Conservation (phyloP, 1,140 invertebrate genomes). For the Apis dorsata region DNA sequence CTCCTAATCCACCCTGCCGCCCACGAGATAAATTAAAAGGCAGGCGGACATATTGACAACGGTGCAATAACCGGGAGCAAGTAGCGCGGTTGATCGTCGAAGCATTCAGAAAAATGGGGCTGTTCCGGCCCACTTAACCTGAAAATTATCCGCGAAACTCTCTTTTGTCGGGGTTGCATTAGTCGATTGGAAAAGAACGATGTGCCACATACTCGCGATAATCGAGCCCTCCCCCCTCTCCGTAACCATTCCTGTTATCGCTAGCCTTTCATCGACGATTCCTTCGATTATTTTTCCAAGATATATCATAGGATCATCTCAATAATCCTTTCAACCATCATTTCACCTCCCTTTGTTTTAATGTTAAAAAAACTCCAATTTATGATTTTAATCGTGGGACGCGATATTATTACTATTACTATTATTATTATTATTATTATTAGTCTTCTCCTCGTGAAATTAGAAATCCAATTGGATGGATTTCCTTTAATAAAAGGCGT, state of each 20-base stretch:
- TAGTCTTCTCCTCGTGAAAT: too few relatives aligned
- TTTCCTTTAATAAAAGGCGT: too few relatives aligned
- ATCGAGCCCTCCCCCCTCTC: background rate
- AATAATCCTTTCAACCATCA: too few relatives aligned
- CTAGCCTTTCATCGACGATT: background rate
- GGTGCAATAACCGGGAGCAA: slow-evolving; percentile 3
- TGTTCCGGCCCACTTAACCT: slow-evolving; percentile 25
- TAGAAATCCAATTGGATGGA: too few relatives aligned
- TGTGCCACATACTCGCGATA: background rate
- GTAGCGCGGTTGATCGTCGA: background rate
- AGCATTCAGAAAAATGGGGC: slow-evolving; percentile 24
- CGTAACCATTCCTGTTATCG: background rate
- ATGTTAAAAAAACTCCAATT: too few relatives aligned
- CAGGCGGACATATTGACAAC: slow-evolving; percentile 27
- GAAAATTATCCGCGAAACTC: slow-evolving; percentile 21
- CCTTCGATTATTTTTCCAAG: slow-evolving; percentile 1
- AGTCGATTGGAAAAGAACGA: slow-evolving; percentile 17
- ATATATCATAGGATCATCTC: too few relatives aligned
- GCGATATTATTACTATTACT: too few relatives aligned
- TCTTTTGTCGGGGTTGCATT: slow-evolving; percentile 10
- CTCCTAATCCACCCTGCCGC: background rate
- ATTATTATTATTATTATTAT: too few relatives aligned
- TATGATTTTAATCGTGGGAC: too few relatives aligned
- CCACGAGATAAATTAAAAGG: slow-evolving; percentile 27
- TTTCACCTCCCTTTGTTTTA: too few relatives aligned